Evolutionary conservation across 2,888 invertebrate species (phyloP), one percentile per base, ranked within the genome.

Genomic region (Steinernema hermaphroditum): DNA sequence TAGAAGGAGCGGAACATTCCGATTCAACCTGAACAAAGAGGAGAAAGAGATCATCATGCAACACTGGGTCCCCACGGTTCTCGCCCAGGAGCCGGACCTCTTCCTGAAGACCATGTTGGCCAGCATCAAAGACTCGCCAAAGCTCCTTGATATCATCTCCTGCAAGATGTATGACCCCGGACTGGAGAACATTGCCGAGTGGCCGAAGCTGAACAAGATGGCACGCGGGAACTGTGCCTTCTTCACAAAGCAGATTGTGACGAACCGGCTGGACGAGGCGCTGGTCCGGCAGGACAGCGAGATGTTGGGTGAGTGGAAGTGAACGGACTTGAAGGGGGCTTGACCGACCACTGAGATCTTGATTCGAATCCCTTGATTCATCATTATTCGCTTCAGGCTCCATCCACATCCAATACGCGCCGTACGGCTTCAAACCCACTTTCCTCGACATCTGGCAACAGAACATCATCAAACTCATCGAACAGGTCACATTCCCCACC

Each of bases 361-460:
- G n/a, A n/a, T n/a, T n/a, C n/a, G n/a, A n/a, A n/a, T n/a, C 37
- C 37, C 27, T 46, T 46, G 16, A 16, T 46, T 46, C 16, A 46
- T 46, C 16, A 27, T 24, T 22, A 9, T 46, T n/a, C 19, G 8
- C 32, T 62, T 19, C 32, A 62, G 62, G 62, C 29, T 22, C 62
- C 16, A 62, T 62, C 34, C 62, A 62, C 62, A 62, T 62, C 62
- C 62, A 62, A 34, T 62, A 62, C 62, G 29, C 62, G 1, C 62
- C 62, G 9, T 62, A 62, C 62, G 62, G 62, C 32, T 62, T 62
- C 62, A 62, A 62, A 32, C 62, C 62, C 62, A 62, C 62, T 14
- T 62, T 62, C 62, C 32, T 62, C 2, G 62, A 62, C 32, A 62
- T 62, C 62, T 62, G 62, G 62, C 27, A 62, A 12, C 29, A 24